Evolutionary conservation across 2,888 invertebrate genomes (phyloP).

Genomic region (Stictocephala bisonia): DNA sequence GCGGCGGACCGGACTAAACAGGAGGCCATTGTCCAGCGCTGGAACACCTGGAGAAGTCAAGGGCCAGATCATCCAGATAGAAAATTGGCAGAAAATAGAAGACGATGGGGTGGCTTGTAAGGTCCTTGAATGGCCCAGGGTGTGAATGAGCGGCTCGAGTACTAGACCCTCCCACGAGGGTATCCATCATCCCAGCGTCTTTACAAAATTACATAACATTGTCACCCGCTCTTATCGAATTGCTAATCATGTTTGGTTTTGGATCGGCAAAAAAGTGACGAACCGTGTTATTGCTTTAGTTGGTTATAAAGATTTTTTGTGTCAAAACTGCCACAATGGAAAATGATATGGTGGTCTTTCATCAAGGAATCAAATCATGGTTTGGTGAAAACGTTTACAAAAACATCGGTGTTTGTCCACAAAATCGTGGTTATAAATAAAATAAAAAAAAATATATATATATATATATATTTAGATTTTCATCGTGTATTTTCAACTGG

Average conservation of each 20-base stretch:
- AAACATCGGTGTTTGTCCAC: too few relatives aligned
- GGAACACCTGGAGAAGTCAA: constrained; percentile 35
- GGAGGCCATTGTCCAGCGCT: not conserved
- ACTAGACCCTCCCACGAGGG: constrained; percentile 10
- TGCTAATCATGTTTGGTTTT: constrained; percentile 7
- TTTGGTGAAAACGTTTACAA: too few relatives aligned
- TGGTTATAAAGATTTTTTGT: too few relatives aligned
- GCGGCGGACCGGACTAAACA: constrained; percentile 14
- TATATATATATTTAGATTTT: too few relatives aligned
- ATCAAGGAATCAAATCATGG: too few relatives aligned
- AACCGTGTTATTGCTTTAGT: too few relatives aligned
- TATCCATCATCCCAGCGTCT: constrained; percentile 2
- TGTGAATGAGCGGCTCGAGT: constrained; percentile 31
- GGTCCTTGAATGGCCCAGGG: not conserved
- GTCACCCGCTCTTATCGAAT: not conserved
- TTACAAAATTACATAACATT: constrained; percentile 26
- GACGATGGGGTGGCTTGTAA: too few relatives aligned
- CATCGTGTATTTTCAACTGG: too few relatives aligned
- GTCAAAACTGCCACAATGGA: too few relatives aligned
- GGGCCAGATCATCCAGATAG: not conserved
- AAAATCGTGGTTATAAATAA: too few relatives aligned
- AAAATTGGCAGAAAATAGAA: constrained; percentile 37
- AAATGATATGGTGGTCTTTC: too few relatives aligned
- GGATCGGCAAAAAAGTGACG: not conserved
- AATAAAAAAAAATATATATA: too few relatives aligned